phyloP scores from a whole-genome alignment of 53 echinoderm and acorn worm genomes.

The Paracentrotus lividus region DNA sequence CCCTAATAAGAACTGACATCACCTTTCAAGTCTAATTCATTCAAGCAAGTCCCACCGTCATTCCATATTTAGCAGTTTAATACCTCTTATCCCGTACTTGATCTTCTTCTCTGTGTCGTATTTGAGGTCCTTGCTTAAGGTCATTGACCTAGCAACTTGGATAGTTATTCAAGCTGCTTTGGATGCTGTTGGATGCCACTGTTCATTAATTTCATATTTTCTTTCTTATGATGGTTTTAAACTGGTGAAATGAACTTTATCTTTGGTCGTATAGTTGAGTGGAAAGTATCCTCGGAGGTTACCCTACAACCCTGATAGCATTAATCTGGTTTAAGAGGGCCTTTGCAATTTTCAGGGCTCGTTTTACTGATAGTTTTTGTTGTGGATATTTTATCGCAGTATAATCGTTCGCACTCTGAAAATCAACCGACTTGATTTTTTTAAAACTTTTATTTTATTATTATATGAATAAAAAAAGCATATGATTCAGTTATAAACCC shows the following conservation, averaged over 20 bases:
- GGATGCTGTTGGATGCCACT: constrained; percentile 15
- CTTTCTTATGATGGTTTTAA: background rate
- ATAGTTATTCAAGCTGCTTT: background rate
- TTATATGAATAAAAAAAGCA: too few relatives aligned
- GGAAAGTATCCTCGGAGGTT: too few relatives aligned
- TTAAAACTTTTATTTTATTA: too few relatives aligned
- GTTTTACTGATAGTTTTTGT: background rate
- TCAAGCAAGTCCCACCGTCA: background rate
- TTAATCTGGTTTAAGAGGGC: too few relatives aligned
- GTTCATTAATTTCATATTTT: background rate
- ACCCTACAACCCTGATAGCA: too few relatives aligned
- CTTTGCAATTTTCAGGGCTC: too few relatives aligned
- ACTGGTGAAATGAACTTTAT: background rate
- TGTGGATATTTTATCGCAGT: background rate
- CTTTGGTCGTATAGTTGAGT: background rate
- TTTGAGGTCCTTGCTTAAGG: background rate
- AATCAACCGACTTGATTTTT: too few relatives aligned
- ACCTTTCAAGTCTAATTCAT: constrained; percentile 17
- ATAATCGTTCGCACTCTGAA: too few relatives aligned
- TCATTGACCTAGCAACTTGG: background rate
- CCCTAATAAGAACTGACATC: background rate
- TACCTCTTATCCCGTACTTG: constrained; percentile 20
- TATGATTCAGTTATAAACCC: too few relatives aligned
- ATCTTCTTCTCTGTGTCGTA: background rate
- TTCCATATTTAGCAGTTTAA: constrained; percentile 23